Conservation (phyloP, 2,113 vertebrate species). For the Onychostruthus taczanowskii region DNA sequence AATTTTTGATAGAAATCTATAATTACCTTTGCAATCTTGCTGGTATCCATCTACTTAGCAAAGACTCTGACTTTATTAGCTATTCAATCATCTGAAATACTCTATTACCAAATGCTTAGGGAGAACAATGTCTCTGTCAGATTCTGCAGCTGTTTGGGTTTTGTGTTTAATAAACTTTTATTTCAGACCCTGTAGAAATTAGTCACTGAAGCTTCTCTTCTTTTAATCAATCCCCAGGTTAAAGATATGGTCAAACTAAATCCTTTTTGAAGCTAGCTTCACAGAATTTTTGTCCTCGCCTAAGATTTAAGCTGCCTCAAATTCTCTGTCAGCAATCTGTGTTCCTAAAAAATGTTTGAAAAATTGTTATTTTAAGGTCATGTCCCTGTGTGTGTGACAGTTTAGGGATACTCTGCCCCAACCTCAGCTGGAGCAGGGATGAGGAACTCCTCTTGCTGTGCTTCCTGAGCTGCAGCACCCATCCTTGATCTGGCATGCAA, state of each 20-base stretch:
- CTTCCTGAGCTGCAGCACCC: rapidly evolving
- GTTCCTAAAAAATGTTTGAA: background rate
- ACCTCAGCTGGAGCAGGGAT: background rate
- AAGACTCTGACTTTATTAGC: constrained; percentile 31
- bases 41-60: constrained; percentile 29
- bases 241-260: background rate
- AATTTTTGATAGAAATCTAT: constrained; percentile 34
- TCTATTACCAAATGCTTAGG: constrained; percentile 1
- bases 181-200: constrained; percentile 1
- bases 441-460: background rate
- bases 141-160: background rate
- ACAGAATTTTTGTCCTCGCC: background rate
- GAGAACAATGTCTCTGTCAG: constrained; percentile 36
- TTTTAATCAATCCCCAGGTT: background rate
- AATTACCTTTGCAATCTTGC: constrained; percentile 41
- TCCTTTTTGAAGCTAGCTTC: background rate
- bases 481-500: background rate
- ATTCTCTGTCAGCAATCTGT: background rate
- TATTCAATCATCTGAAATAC: constrained; percentile 37
- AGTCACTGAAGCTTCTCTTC: background rate
- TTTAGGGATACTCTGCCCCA: background rate
- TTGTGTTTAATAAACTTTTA: constrained; percentile 35
- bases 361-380: background rate
- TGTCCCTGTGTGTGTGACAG: rapidly evolving
- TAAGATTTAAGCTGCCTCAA: background rate